Conservation (phyloP, 2,113 vertebrate genomes). For the Chlorodrepanis virens region DNA sequence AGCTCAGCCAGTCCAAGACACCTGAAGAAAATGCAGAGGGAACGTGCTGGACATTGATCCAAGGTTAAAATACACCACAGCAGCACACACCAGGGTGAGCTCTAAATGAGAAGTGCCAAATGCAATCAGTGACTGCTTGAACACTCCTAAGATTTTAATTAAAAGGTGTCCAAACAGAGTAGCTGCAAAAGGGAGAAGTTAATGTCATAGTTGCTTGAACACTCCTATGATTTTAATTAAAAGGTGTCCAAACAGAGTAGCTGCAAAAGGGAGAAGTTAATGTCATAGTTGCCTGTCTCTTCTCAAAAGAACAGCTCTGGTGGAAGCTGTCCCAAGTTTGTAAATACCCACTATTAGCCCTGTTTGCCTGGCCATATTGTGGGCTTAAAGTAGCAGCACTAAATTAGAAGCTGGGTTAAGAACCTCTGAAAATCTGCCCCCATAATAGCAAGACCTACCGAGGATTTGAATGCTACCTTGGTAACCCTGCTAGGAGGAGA, state of each 20-base stretch:
- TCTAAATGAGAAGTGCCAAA: neutral
- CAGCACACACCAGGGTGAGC: neutral
- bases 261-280: neutral
- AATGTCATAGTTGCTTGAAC: neutral
- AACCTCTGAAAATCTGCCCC: constrained; percentile 26
- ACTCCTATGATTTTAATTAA: neutral
- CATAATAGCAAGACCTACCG: neutral
- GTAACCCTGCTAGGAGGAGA: neutral
- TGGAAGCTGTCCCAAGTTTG: neutral
- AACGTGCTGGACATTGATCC: neutral
- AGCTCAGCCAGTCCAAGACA: neutral
- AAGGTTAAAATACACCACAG: neutral
- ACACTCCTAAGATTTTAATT: neutral
- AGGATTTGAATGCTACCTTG: neutral
- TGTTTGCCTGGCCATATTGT: neutral
- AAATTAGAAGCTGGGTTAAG: constrained; percentile 36
- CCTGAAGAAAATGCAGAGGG: neutral
- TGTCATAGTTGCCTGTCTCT: neutral
- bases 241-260: neutral
- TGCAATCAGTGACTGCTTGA: neutral
- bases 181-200: neutral
- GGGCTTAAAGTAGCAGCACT: constrained; percentile 6
- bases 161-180: neutral
- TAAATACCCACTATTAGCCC: neutral
- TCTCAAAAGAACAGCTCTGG: neutral